Conservation (phyloP, 2,888 invertebrate genomes). For the Rotaria magnacalcarata region DNA sequence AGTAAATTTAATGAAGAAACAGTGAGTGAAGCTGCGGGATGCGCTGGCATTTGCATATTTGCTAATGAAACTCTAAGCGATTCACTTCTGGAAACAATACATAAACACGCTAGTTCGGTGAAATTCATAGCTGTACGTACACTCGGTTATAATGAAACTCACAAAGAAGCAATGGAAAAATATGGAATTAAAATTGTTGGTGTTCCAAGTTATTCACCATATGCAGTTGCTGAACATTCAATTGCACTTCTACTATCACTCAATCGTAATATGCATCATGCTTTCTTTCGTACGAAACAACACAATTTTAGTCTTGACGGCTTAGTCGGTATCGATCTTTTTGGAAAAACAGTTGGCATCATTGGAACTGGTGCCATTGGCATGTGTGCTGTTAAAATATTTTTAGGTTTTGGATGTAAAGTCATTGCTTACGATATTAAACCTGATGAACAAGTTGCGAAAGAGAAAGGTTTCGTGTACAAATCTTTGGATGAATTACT, state of each 20-base stretch:
- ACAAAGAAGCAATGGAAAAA: not conserved
- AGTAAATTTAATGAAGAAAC: too few relatives aligned
- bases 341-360: constrained; percentile 37
- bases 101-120: too few relatives aligned
- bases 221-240: constrained; percentile 39
- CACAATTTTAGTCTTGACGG: constrained; percentile 35
- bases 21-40: too few relatives aligned
- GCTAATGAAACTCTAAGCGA: too few relatives aligned
- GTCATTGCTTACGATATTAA: constrained; percentile 7
- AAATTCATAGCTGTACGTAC: too few relatives aligned
- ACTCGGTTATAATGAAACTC: too few relatives aligned
- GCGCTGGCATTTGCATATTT: too few relatives aligned
- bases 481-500: constrained; percentile 27
- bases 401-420: constrained; percentile 35
- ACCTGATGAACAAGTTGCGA: not conserved
- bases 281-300: not conserved
- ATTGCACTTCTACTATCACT: constrained; percentile 27
- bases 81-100: too few relatives aligned
- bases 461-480: constrained; percentile 35
- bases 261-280: constrained; percentile 35
- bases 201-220: constrained; percentile 38
- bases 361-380: constrained; percentile 29
- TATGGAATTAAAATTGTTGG: constrained; percentile 3
- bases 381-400: not conserved
- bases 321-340: constrained; percentile 29